Base-by-base conservation (phyloP, 53 echinoderm and acorn worm species). In the Antedon mediterranea region DNA sequence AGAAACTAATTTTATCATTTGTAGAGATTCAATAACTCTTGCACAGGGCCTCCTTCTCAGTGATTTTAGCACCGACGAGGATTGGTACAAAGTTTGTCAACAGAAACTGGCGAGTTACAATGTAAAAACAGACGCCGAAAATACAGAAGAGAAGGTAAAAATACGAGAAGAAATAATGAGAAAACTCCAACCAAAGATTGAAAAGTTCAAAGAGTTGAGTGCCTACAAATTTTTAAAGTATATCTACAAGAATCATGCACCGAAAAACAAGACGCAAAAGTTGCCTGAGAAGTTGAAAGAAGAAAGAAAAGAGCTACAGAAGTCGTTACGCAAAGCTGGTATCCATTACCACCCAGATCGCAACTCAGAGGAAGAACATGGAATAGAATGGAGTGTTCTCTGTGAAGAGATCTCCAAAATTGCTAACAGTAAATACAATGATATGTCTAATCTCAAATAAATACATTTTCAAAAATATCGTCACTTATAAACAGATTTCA, bases 291-390 rank as follows among this genome's bases (percentile, higher is more conserved):
- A 43, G 73, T 73, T 43, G 34, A 31, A 37, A 7, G 34, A 34
- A 43, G 28, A 74, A 20, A 33, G 31, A 18, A 75, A 29, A 28
- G 28, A 37, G 7, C 42, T 43, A 26, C 75, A 81, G 32, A 44
- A 71, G 41, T n/a, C 42, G 30, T 28, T 81, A 3, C 42, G 44
- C 0, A 81, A 81, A 43, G 75, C 75, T 7, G 30, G 75, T 43
- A 43, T 43, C 34, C 74, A 81, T 43, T 81, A 81, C 73, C 81
- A 81, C 11, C 81, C 81, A 26, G 81, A 81, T 32, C 73, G 73
- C 31, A 81, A 81, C 30, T 74, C 81, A 5, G 73, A 74, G 23
- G 74, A 73, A 11, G 34, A 74, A 29, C 74, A 42, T 81, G 81
- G 81, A 72, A 74, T 73, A 30, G 43, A 81, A 28, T 81, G 81